Evolutionary conservation across 2,888 invertebrate species (phyloP).

Genomic region (Graphium colonna): DNA sequence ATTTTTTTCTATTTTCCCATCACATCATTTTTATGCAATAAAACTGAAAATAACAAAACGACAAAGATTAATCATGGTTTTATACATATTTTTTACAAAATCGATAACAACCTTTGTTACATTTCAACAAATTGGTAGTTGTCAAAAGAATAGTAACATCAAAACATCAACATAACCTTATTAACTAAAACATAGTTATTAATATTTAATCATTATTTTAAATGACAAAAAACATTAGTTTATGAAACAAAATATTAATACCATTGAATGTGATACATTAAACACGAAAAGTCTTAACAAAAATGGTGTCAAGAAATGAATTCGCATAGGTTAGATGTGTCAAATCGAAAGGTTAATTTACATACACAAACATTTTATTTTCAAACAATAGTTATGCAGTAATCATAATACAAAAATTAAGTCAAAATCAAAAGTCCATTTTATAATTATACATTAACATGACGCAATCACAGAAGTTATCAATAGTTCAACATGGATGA

Average conservation of each 20-base stretch:
- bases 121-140: slow-evolving; percentile 18
- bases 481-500: slow-evolving; percentile 62
- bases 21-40: too few species aligned
- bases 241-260: slow-evolving; percentile 4
- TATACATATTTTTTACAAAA: too few species aligned
- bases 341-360: slow-evolving; percentile 64
- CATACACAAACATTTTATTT: slow-evolving; percentile 33
- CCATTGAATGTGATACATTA: slow-evolving; percentile 39
- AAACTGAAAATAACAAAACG: slow-evolving; percentile 1
- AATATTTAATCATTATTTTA: too few species aligned
- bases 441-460: slow-evolving; percentile 64
- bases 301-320: slow-evolving; percentile 70
- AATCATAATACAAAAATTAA: not conserved
- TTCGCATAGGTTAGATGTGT: slow-evolving; percentile 70
- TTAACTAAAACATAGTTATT: slow-evolving; percentile 29
- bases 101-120: not conserved
- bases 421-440: slow-evolving; percentile 37
- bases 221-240: slow-evolving; percentile 8
- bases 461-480: slow-evolving; percentile 74
- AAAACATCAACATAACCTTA: slow-evolving; percentile 80
- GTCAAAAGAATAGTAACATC: slow-evolving; percentile 40
- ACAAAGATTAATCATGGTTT: too few species aligned
- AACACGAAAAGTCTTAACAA: slow-evolving; percentile 57
- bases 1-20: too few species aligned
- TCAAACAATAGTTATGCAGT: slow-evolving; percentile 3